These are phyloP conservation scores for Sturmia bella DNA, from an alignment of 2,888 invertebrate species.

Conservation along the genomic window DNA sequence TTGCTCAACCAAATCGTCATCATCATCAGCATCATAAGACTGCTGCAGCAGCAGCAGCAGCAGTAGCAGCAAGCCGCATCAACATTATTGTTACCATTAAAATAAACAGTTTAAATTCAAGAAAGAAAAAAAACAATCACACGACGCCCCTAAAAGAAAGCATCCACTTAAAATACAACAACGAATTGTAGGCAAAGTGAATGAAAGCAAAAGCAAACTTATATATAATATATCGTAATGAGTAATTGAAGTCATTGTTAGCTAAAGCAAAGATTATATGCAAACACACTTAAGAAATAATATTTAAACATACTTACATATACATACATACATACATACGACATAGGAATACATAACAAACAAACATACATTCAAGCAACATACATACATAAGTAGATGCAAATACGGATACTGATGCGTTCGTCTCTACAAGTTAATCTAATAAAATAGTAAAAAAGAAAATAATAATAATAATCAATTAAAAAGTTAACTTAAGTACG, in stretches of 20 bases:
- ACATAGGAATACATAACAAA: constrained; percentile 7
- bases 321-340: constrained; percentile 1
- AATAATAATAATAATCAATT: constrained; percentile 37
- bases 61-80: neutral
- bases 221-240: neutral
- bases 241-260: constrained; percentile 50
- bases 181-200: constrained; percentile 58
- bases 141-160: constrained; percentile 3
- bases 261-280: constrained; percentile 45
- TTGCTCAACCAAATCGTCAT: constrained; percentile 3
- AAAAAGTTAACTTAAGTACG: constrained; percentile 30
- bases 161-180: constrained; percentile 43
- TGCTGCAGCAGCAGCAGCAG: constrained; percentile 12
- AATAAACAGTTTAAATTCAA: constrained; percentile 27
- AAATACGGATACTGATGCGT: neutral
- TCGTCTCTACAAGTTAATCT: constrained; percentile 27
- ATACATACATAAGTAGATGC: too few species aligned
- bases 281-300: constrained; percentile 34
- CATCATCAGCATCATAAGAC: constrained; percentile 13
- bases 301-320: constrained; percentile 12
- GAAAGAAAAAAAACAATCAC: neutral
- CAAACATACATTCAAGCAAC: constrained; percentile 21
- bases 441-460: constrained; percentile 24
- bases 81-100: constrained; percentile 43
- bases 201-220: neutral